Percentiles rank a stretch among this genome's conserved stretches.
Conservation (phyloP, 2,888 invertebrate genomes). For the Belgica antarctica region DNA sequence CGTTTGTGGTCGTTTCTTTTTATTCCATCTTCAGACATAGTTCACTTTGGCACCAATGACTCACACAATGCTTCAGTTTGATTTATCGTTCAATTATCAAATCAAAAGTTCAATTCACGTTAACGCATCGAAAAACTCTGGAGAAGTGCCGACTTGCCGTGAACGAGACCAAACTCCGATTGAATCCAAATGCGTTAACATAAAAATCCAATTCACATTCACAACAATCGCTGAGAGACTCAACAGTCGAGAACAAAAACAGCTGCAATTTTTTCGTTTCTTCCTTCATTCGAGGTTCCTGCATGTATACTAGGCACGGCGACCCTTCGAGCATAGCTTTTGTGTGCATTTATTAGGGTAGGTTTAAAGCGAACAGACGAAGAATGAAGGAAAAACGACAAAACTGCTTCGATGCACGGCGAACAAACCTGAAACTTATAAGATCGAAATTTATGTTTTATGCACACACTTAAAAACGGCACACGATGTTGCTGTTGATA, state of each 20-base stretch:
- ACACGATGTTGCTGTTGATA: conserved; percentile 8
- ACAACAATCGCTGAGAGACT: conserved; percentile 17
- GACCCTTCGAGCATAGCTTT: no score
- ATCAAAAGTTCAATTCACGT: background rate
- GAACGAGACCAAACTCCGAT: conserved; percentile 33
- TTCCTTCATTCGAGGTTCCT: conserved; percentile 3
- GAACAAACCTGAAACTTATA: conserved; percentile 12
- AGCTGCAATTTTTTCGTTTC: conserved; percentile 36
- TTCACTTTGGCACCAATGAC: background rate
- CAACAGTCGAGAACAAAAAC: conserved; percentile 26
- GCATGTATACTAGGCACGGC: conserved; percentile 25
- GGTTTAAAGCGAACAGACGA: no score
- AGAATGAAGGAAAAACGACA: background rate
- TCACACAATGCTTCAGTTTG: background rate
- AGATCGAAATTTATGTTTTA: background rate
- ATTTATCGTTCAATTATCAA: background rate
- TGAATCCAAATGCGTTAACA: conserved; percentile 41
- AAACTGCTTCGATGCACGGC: background rate
- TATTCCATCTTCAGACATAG: conserved; percentile 28
- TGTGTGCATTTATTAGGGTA: background rate
- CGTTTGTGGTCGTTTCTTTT: background rate
- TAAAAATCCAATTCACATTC: conserved; percentile 34
- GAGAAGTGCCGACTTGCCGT: conserved; percentile 11
- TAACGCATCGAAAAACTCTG: background rate
- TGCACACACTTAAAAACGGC: conserved; percentile 17